Base-by-base conservation (phyloP, 2,888 invertebrate species). In the Rhamphomyia laevipes region DNA sequence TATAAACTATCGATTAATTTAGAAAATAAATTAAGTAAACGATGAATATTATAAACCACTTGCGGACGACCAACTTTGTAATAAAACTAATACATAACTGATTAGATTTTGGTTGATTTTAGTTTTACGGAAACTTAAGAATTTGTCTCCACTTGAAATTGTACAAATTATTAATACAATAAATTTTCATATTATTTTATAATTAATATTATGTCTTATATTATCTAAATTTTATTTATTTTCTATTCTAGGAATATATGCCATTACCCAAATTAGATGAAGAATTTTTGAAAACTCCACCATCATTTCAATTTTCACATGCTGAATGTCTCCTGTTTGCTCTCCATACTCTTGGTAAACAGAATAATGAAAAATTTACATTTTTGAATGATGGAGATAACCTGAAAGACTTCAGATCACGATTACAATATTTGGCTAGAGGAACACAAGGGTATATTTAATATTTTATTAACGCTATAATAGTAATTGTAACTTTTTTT, bases 341-440 rank as follows among this genome's bases (percentile, higher is more conserved):
- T 12, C 71, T 84, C 42, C 84, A 84, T 61, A 84, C 86, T 48
- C 56, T 96, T 43, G 90, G 86, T 47, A 78, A 84, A 54, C 85
- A 86, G 62, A 77, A 79, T 55, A 85, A 89, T 0, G 87, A 86
- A 51, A 85, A 83, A 67, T 71, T 89, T 46, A 78, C 80, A 15
- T 77, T 82, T 30, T 77, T 84, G 55, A 77, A 82, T 18, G 84
- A 87, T 61, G 81, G 83, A 12, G 70, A 73, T 12, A 76, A 80
- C 57, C 73, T 93, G 10, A 93, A 92, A 67, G 90, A 93, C 61
- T 86, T 95, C 59, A 80, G 89, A 55, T 72, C 85, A 42, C 78
- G 95, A 57, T 73, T 96, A 53, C 92, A 93, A 66, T 95, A 92
- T 69, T 87, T 95, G 63, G 92, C 94, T 0, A 77, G 93, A 52